Conservation (phyloP, 2,888 invertebrate species). For the Polyommatus iphigenia region DNA sequence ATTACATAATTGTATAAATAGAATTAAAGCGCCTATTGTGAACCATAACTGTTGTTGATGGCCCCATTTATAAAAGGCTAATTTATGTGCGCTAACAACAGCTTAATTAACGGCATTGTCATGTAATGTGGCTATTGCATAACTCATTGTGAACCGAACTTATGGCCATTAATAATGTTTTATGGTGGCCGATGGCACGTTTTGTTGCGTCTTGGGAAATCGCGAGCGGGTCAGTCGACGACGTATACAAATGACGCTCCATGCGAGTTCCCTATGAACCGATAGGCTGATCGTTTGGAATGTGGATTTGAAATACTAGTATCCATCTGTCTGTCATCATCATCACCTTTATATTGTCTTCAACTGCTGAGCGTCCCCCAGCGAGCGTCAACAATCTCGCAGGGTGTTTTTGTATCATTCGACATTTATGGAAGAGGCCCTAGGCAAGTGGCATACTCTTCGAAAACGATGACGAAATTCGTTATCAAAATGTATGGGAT, state of each 20-base stretch:
- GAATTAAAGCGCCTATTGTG: slow-evolving; percentile 14
- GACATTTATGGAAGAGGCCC: neutral
- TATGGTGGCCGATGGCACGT: slow-evolving; percentile 49
- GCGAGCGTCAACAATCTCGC: neutral
- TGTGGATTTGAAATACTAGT: neutral
- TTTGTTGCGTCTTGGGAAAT: slow-evolving; percentile 57
- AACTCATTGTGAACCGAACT: slow-evolving; percentile 55
- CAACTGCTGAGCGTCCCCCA: neutral
- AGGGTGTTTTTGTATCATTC: too few relatives aligned
- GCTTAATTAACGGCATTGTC: slow-evolving; percentile 53
- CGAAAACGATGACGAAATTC: too few relatives aligned
- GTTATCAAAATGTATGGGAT: too few relatives aligned
- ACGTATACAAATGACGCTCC: slow-evolving; percentile 42
- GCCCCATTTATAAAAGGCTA: slow-evolving; percentile 49
- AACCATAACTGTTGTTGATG: slow-evolving; percentile 27
- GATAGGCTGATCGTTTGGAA: slow-evolving; percentile 1
- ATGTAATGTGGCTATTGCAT: slow-evolving; percentile 45
- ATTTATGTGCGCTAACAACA: slow-evolving; percentile 64
- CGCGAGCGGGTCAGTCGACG: slow-evolving; percentile 49
- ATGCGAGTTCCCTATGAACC: slow-evolving; percentile 35
- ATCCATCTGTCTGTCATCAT: neutral
- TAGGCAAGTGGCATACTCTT: too few relatives aligned
- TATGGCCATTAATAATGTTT: slow-evolving; percentile 67
- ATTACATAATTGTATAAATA: slow-evolving; percentile 2
- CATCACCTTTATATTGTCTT: neutral